A percentile compares a stretch with the other conserved stretches of the same genome.
Conservation (phyloP, 2,113 vertebrate species). For the Camelus bactrianus region DNA sequence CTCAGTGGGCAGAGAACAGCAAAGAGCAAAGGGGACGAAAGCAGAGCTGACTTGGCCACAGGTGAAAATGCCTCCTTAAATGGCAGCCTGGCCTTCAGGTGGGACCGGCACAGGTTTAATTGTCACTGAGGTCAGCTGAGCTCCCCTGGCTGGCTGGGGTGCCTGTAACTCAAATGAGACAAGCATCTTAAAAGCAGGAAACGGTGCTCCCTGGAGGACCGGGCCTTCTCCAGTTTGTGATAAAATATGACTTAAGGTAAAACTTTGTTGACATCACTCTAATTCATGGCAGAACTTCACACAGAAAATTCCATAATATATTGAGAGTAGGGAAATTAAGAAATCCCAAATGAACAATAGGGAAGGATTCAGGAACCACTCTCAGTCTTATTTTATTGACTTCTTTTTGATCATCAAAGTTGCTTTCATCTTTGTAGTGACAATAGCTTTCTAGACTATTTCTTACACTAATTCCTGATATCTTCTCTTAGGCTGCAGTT, state of each 20-base stretch:
- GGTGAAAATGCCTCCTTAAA: fast-evolving
- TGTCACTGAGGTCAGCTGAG: neutral
- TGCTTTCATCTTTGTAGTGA: constrained; percentile 79
- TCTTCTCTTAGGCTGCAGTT: constrained; percentile 64
- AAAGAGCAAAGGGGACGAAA: too few relatives aligned
- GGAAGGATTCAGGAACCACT: constrained; percentile 69
- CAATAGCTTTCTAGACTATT: constrained; percentile 75
- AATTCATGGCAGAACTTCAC: constrained; percentile 79
- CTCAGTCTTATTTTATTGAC: constrained; percentile 63
- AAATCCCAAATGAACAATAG: constrained; percentile 73
- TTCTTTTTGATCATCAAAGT: constrained; percentile 83
- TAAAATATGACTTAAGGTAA: constrained; percentile 72
- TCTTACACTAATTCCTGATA: constrained; percentile 74
- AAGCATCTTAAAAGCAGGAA: neutral
- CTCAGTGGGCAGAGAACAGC: neutral
- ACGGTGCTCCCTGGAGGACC: neutral
- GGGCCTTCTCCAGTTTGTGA: constrained; percentile 31
- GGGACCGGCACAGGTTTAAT: fast-evolving
- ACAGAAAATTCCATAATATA: constrained; percentile 69
- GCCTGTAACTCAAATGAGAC: neutral
- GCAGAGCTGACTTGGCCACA: neutral
- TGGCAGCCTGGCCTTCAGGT: fast-evolving
- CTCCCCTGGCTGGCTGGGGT: neutral
- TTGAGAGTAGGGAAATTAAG: constrained; percentile 74
- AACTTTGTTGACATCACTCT: constrained; percentile 71